These are phyloP conservation scores for Exocentrus adspersus DNA, from an alignment of 2,888 invertebrate genomes.

Conservation along the genomic window DNA sequence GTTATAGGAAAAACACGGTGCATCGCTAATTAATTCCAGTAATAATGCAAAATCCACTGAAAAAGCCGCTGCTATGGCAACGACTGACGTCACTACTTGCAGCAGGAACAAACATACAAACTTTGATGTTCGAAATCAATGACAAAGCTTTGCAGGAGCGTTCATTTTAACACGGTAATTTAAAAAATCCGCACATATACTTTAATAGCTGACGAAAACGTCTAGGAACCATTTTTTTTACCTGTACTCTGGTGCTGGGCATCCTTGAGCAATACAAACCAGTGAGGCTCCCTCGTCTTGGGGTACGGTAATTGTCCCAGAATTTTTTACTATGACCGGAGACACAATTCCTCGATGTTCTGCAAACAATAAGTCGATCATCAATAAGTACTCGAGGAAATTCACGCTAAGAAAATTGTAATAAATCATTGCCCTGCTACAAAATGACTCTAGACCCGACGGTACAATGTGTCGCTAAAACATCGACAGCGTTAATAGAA, in stretches of 20 bases:
- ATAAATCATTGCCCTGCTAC: too few relatives aligned
- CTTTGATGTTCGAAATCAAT: conserved; percentile 23
- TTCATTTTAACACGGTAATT: conserved; percentile 19
- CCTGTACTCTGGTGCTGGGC: conserved; percentile 83
- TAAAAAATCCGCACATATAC: conserved; percentile 20
- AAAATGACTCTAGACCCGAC: too few relatives aligned
- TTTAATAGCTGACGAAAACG: too few relatives aligned
- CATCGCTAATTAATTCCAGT: not conserved
- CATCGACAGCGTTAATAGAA: not conserved
- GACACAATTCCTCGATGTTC: conserved; percentile 78
- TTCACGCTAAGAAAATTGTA: too few relatives aligned
- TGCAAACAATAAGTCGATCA: conserved; percentile 58
- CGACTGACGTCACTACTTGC: conserved; percentile 16
- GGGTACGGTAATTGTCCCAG: conserved; percentile 74
- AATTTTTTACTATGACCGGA: conserved; percentile 77
- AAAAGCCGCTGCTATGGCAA: conserved; percentile 21
- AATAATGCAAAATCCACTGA: conserved; percentile 12
- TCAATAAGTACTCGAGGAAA: not conserved
- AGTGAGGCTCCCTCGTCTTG: conserved; percentile 80
- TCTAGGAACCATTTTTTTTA: conserved; percentile 53
- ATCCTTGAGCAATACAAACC: conserved; percentile 82
- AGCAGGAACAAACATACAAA: conserved; percentile 4
- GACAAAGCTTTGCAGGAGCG: conserved; percentile 24
- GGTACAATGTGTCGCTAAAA: not conserved
- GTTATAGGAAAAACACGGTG: not conserved